phyloP scores from a whole-genome alignment of 2,797 vertebrate genomes.

The Silurus lanzhouensis region DNA sequence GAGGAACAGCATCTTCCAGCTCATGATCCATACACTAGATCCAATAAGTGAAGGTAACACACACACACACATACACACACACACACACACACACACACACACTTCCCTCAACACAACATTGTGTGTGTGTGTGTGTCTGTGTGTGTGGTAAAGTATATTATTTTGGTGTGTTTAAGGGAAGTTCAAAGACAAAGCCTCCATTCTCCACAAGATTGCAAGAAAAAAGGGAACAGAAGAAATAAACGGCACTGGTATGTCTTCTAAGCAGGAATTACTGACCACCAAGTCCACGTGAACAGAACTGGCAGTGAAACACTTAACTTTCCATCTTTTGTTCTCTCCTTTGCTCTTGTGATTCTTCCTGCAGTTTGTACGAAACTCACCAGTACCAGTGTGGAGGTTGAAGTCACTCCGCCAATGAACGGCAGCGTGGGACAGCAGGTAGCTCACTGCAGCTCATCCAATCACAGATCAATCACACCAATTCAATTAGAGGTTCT shows the following conservation, averaged over 20 bases:
- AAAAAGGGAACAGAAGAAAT: conserved; percentile 86
- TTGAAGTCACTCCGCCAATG: conserved; percentile 90
- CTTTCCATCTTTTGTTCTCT: not conserved
- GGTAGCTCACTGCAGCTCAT: conserved; percentile 53
- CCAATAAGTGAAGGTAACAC: conserved; percentile 89
- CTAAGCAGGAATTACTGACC: not conserved
- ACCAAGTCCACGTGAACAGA: not conserved
- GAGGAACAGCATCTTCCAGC: conserved; percentile 98
- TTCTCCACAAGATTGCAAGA: conserved; percentile 96
- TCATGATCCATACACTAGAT: conserved; percentile 97
- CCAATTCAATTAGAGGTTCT: not conserved
- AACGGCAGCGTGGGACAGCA: conserved; percentile 75
- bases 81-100: too few species aligned
- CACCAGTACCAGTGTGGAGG: conserved; percentile 83
- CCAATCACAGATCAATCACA: not conserved
- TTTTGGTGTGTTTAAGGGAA: conserved; percentile 74
- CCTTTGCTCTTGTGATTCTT: not conserved
- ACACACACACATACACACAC: not conserved
- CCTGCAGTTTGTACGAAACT: conserved; percentile 77
- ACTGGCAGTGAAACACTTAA: not conserved
- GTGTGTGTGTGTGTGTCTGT: not conserved
- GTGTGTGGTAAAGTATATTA: not conserved
- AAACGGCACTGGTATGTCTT: conserved; percentile 80
- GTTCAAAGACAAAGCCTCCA: conserved; percentile 94
- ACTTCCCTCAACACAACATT: too few species aligned